These are phyloP conservation scores for Botia almorhae DNA, from an alignment of 2,797 vertebrate species.

Conservation along the genomic window DNA sequence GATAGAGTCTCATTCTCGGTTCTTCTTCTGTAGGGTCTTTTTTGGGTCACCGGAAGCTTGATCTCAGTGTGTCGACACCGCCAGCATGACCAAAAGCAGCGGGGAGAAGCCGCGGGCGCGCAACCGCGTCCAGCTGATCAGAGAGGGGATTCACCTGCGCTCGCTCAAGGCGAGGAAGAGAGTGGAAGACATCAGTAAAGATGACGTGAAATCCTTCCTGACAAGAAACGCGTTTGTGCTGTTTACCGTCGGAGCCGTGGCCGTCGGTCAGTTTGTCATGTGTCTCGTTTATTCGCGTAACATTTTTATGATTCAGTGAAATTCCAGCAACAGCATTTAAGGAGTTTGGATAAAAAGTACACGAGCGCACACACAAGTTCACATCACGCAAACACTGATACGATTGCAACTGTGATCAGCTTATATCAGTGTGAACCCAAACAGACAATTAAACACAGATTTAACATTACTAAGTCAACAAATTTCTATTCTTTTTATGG, in stretches of 20 bases:
- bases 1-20: slow-evolving; percentile 22
- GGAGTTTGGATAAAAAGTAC: too few species aligned
- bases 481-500: too few species aligned
- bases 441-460: too few species aligned
- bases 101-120: slow-evolving; percentile 77
- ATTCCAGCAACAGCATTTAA: too few species aligned
- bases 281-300: background rate
- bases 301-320: too few species aligned
- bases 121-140: slow-evolving; percentile 89
- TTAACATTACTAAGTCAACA: too few species aligned
- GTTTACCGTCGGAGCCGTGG: slow-evolving; percentile 89
- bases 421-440: too few species aligned
- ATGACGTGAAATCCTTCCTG: slow-evolving; percentile 89
- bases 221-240: slow-evolving; percentile 94
- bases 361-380: too few species aligned
- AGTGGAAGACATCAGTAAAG: slow-evolving; percentile 93
- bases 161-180: slow-evolving; percentile 93
- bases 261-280: slow-evolving; percentile 81
- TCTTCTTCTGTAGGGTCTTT: slow-evolving; percentile 11
- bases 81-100: slow-evolving; percentile 79
- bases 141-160: slow-evolving; percentile 91
- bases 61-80: slow-evolving; percentile 24
- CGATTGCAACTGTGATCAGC: too few species aligned
- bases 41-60: slow-evolving; percentile 23
- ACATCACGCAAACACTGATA: too few species aligned